Evolutionary conservation across 2,797 vertebrate species (phyloP).

Genomic region (Lemur catta): DNA sequence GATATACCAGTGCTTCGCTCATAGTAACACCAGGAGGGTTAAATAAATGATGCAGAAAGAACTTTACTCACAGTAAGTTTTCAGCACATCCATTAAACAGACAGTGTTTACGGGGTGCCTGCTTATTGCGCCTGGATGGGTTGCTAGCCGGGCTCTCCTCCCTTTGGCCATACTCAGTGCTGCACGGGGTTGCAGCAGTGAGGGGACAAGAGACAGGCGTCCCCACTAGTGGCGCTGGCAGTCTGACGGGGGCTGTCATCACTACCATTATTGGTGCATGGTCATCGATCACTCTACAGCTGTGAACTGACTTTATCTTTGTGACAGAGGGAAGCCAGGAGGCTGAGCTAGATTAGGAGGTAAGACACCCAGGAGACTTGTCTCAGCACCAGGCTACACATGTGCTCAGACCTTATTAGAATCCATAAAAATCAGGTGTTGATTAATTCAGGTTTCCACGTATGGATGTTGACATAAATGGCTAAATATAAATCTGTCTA

Average conservation of each 20-base stretch:
- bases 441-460: background rate
- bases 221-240: background rate
- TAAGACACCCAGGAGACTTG: background rate
- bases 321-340: background rate
- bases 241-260: accelerated
- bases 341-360: background rate
- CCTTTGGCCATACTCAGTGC: background rate
- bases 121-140: accelerated
- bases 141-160: background rate
- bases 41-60: background rate
- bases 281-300: accelerated
- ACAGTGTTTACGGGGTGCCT: background rate
- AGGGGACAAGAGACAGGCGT: background rate
- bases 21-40: accelerated
- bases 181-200: no score
- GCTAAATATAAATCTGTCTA: background rate
- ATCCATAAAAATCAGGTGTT: background rate
- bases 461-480: background rate
- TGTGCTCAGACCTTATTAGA: background rate
- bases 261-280: background rate
- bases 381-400: no score
- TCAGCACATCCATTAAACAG: background rate
- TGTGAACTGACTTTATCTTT: background rate
- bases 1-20: background rate
- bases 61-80: background rate